Conservation (phyloP, 2,888 invertebrate species). For the Scrobipalpa costella region DNA sequence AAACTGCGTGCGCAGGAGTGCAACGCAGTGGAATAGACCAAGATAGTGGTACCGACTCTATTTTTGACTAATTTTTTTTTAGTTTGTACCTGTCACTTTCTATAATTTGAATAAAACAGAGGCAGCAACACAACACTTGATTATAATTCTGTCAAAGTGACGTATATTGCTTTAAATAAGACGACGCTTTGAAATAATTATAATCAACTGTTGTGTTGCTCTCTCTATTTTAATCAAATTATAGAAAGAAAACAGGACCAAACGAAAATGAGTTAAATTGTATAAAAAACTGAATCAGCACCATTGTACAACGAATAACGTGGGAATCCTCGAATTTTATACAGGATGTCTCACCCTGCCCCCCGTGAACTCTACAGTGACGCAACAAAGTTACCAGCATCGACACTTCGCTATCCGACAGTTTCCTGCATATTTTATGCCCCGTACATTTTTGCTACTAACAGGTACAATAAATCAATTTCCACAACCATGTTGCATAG, state of each 20-base stretch:
- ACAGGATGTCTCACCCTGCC: constrained; percentile 22
- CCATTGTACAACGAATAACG: constrained; percentile 13
- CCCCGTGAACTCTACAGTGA: not conserved
- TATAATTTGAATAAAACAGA: too few species aligned
- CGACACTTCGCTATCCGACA: constrained; percentile 10
- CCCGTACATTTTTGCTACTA: constrained; percentile 5
- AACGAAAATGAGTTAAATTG: too few species aligned
- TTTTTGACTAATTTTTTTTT: too few species aligned
- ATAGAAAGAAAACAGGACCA: too few species aligned
- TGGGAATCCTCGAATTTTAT: constrained; percentile 26
- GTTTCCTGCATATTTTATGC: constrained; percentile 17
- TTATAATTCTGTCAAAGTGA: too few species aligned
- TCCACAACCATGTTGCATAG: not conserved
- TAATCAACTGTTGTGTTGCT: too few species aligned
- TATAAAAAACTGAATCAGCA: too few species aligned
- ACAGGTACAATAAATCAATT: constrained; percentile 18
- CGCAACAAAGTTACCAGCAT: constrained; percentile 16
- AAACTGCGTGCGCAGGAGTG: constrained; percentile 9
- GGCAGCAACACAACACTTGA: too few species aligned
- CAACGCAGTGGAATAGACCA: constrained; percentile 17
- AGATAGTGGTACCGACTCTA: constrained; percentile 14
- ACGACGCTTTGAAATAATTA: too few species aligned
- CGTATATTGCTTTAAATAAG: too few species aligned
- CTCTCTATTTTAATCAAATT: too few species aligned
- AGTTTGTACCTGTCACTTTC: too few species aligned